Evolutionary conservation across 1,140 invertebrate species (phyloP).

Genomic region (Thaumetopoea pityocampa): DNA sequence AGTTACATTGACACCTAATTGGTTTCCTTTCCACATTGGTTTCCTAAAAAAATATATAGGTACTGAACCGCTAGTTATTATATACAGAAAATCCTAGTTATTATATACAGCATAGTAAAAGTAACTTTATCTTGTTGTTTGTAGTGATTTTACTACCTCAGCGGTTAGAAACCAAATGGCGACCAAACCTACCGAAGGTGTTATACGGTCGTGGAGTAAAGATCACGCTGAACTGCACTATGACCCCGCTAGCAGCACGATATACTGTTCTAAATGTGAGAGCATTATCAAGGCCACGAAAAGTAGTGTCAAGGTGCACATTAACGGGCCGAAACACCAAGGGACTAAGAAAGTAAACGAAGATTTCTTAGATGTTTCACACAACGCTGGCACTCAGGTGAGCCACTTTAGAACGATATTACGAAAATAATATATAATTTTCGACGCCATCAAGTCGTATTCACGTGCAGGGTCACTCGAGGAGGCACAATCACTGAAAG

Average conservation of each 20-base stretch:
- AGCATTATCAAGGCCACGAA: slow-evolving; percentile 6
- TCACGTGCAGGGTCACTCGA: slow-evolving; percentile 21
- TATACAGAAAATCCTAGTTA: slow-evolving; percentile 10
- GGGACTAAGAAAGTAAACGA: slow-evolving; percentile 10
- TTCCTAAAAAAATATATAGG: too few species aligned
- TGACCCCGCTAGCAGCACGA: too few species aligned
- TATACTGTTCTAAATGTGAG: background rate
- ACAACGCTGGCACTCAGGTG: slow-evolving; percentile 11
- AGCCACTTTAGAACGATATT: slow-evolving; percentile 44
- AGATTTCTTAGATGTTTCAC: too few species aligned
- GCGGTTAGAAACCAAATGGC: too few species aligned
- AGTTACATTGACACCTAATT: too few species aligned
- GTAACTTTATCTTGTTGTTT: too few species aligned
- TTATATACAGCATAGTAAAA: background rate
- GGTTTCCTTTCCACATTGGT: too few species aligned
- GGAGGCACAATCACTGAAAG: slow-evolving; percentile 1
- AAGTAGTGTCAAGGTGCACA: slow-evolving; percentile 1
- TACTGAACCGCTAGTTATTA: slow-evolving; percentile 3
- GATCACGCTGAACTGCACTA: too few species aligned
- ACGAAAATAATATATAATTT: slow-evolving; percentile 53
- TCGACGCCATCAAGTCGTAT: slow-evolving; percentile 33
- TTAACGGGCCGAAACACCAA: too few species aligned
- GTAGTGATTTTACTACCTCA: too few species aligned
- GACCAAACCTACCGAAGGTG: slow-evolving; percentile 7
- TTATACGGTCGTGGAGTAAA: slow-evolving; percentile 14